Conservation (phyloP, 2,888 invertebrate species). For the Emesis furor region DNA sequence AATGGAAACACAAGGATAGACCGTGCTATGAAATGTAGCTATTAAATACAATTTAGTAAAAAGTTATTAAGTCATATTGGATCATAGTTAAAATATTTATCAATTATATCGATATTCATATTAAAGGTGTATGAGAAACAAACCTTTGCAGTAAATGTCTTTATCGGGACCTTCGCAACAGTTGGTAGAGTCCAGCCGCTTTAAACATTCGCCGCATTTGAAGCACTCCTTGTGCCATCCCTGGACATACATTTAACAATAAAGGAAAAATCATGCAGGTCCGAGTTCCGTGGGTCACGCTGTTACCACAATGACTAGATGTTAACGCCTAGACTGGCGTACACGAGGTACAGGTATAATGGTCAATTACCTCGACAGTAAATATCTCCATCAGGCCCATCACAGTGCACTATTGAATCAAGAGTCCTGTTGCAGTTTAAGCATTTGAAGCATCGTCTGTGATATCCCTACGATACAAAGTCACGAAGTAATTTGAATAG, state of each 20-base stretch:
- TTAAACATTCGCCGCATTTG: constrained; percentile 97
- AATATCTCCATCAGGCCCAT: constrained; percentile 97
- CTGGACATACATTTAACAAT: constrained; percentile 92
- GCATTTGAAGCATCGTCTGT: constrained; percentile 98
- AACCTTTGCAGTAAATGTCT: constrained; percentile 99
- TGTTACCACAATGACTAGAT: constrained; percentile 85
- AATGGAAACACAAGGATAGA: constrained; percentile 42
- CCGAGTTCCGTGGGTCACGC: constrained; percentile 80
- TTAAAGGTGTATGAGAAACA: constrained; percentile 81
- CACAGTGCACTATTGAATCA: constrained; percentile 97
- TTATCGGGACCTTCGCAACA: constrained; percentile 98
- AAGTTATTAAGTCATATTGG: constrained; percentile 2
- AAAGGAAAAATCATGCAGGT: constrained; percentile 85
- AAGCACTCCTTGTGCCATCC: constrained; percentile 98
- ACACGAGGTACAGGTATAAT: constrained; percentile 61
- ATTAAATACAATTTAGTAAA: constrained; percentile 34
- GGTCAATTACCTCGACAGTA: constrained; percentile 96
- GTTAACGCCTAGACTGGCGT: constrained; percentile 82
- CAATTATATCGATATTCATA: not conserved
- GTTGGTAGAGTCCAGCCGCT: constrained; percentile 97
- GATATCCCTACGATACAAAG: constrained; percentile 95
- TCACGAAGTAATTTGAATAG: constrained; percentile 14
- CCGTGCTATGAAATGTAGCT: constrained; percentile 59
- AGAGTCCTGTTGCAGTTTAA: constrained; percentile 96
- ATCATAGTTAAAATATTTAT: not conserved